These are phyloP conservation scores for Garrulus glandarius DNA, from an alignment of 2,797 vertebrate genomes.

Conservation along the genomic window DNA sequence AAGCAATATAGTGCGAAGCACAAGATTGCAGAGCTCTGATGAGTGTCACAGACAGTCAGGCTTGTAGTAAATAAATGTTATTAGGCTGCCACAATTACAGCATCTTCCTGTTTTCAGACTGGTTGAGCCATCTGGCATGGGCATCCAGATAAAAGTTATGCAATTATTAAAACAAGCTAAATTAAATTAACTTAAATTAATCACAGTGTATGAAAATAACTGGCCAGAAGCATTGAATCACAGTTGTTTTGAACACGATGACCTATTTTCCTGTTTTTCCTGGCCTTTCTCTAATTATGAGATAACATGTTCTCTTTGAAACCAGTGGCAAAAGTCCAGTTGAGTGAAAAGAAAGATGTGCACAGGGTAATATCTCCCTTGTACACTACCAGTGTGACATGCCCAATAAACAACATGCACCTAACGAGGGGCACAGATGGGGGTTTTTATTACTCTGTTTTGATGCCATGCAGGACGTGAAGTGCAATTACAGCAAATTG, in stretches of 20 bases:
- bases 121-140: constrained; percentile 21
- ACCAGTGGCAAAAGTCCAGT: constrained; percentile 14
- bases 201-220: constrained; percentile 26
- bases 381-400: neutral
- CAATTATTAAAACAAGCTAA: constrained; percentile 62
- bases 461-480: neutral
- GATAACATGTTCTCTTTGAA: neutral
- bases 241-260: constrained; percentile 25
- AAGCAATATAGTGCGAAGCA: neutral
- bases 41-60: neutral
- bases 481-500: neutral
- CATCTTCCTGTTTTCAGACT: constrained; percentile 9
- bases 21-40: neutral
- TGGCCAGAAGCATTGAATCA: constrained; percentile 19
- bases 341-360: neutral
- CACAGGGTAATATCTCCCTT: neutral
- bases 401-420: neutral
- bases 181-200: constrained; percentile 69
- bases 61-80: constrained; percentile 53
- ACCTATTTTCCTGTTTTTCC: constrained; percentile 47
- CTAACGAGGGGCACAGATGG: neutral
- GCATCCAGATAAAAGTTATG: constrained; percentile 46
- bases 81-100: constrained; percentile 24
- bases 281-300: neutral
- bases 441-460: neutral